These are phyloP conservation scores for Labeo catla DNA, from an alignment of 2,113 vertebrate genomes.

Conservation along the genomic window DNA sequence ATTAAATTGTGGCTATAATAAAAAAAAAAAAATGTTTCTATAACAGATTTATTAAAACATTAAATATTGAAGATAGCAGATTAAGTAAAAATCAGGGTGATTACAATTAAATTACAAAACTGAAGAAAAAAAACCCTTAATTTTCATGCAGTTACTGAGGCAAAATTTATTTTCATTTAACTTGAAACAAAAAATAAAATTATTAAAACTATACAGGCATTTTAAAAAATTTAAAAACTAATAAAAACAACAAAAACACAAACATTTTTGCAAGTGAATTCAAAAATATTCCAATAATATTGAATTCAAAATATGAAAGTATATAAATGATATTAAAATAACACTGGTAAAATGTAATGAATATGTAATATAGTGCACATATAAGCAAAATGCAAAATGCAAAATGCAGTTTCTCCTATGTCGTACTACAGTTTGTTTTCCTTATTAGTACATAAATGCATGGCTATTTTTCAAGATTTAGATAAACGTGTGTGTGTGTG, in stretches of 20 bases:
- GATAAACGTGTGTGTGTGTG: background rate
- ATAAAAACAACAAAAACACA: background rate
- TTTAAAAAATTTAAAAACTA: background rate
- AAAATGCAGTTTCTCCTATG: background rate
- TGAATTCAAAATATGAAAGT: background rate
- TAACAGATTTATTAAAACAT: too few relatives aligned
- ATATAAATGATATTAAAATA: background rate
- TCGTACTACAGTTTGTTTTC: background rate
- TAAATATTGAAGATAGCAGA: too few relatives aligned
- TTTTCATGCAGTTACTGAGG: too few relatives aligned
- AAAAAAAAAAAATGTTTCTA: too few relatives aligned
- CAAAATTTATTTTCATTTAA: background rate
- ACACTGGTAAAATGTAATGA: background rate
- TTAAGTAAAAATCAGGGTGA: background rate
- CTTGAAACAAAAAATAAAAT: background rate
- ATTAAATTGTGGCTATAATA: background rate
- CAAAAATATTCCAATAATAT: background rate
- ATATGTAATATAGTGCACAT: background rate
- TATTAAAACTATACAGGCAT: background rate
- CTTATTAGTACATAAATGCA: background rate
- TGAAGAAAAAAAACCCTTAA: too few relatives aligned
- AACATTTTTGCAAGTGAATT: background rate
- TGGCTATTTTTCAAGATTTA: background rate
- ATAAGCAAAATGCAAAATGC: background rate
- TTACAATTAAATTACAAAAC: background rate